Conservation (phyloP, 2,797 vertebrate genomes). For the Anguilla obscura region DNA sequence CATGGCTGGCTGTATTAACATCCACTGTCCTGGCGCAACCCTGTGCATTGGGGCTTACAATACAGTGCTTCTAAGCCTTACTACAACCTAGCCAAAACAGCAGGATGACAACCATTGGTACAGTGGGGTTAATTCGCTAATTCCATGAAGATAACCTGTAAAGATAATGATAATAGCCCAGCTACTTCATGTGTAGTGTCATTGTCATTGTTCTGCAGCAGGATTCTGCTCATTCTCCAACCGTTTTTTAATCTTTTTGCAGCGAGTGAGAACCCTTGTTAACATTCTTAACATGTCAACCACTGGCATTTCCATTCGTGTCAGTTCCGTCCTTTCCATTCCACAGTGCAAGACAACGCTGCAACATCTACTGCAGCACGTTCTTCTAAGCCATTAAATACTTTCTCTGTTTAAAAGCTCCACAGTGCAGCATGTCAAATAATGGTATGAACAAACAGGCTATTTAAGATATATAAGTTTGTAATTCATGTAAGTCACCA, state of each 20-base stretch:
- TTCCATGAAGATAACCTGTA: neutral
- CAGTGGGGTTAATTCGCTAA: neutral
- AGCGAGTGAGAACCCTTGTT: neutral
- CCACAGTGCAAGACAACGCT: neutral
- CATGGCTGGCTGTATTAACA: neutral
- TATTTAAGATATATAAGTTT: neutral
- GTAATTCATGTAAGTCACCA: neutral
- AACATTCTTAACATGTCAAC: neutral
- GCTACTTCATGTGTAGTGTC: neutral
- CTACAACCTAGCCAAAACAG: neutral
- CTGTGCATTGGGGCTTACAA: neutral
- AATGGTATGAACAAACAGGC: neutral
- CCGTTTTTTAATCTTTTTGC: neutral
- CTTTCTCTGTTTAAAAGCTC: neutral
- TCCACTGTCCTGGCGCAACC: neutral
- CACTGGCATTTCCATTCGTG: neutral
- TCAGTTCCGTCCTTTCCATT: neutral
- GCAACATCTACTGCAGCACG: neutral
- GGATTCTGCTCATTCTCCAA: neutral
- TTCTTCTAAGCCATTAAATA: neutral
- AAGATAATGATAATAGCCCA: neutral
- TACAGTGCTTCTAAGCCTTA: neutral
- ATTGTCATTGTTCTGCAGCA: neutral
- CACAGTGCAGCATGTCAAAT: neutral
- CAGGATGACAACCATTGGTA: neutral